A percentile compares a stretch with the other conserved stretches of the same genome.
phyloP scores from a whole-genome alignment of 2,797 vertebrate genomes.

The Cynopterus sphinx region DNA sequence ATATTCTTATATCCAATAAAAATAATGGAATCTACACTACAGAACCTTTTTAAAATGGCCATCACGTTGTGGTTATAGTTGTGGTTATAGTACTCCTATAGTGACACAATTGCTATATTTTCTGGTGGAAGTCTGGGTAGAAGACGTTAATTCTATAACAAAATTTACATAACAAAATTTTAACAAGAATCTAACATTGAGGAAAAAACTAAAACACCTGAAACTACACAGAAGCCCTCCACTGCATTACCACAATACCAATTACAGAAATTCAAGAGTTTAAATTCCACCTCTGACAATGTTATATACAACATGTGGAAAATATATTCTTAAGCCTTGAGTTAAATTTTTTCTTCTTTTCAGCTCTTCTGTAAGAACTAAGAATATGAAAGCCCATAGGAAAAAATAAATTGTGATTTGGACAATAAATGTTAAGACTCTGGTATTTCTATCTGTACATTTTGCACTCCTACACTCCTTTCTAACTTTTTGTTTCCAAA shows the following conservation, averaged over 20 bases:
- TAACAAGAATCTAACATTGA: neutral
- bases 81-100: neutral
- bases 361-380: neutral
- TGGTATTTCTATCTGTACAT: slow-evolving; percentile 16
- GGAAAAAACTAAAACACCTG: neutral
- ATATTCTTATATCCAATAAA: neutral
- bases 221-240: neutral
- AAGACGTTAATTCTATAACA: slow-evolving; percentile 7
- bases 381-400: neutral
- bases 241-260: neutral
- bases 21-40: neutral
- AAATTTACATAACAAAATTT: slow-evolving; percentile 20
- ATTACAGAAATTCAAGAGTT: slow-evolving; percentile 25
- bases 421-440: neutral
- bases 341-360: slow-evolving; percentile 47
- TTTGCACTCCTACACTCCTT: neutral
- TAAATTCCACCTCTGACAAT: neutral
- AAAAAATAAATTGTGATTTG: neutral
- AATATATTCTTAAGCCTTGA: slow-evolving; percentile 18
- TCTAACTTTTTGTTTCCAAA: slow-evolving; percentile 33
- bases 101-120: neutral
- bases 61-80: neutral
- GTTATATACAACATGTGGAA: slow-evolving; percentile 11
- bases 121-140: neutral
- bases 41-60: neutral